phyloP scores from a whole-genome alignment of 2,113 vertebrate species.

The Symphodus melops region DNA sequence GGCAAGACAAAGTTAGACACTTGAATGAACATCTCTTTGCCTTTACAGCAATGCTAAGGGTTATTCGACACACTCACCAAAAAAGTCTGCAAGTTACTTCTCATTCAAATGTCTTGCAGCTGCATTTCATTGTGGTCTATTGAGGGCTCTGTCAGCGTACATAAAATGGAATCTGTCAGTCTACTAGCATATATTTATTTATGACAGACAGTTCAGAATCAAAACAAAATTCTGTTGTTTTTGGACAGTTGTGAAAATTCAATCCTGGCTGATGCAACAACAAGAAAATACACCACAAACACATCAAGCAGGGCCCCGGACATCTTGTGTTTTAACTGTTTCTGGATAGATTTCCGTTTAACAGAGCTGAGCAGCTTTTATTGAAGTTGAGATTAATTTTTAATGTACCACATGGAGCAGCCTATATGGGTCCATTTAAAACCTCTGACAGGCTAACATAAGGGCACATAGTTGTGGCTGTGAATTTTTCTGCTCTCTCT shows the following conservation, averaged over 20 bases:
- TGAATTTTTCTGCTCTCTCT: constrained; percentile 47
- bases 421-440: constrained; percentile 23
- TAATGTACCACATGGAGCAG: constrained; percentile 43
- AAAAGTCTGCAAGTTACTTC: not conserved
- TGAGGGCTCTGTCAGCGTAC: constrained; percentile 4
- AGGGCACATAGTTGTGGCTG: constrained; percentile 64
- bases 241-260: not conserved
- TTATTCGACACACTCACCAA: not conserved
- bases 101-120: constrained; percentile 16
- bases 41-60: no score
- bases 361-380: not conserved
- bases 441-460: constrained; percentile 52
- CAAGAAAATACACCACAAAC: not conserved
- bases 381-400: constrained; percentile 30
- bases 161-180: constrained; percentile 4
- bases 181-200: not conserved
- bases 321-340: not conserved
- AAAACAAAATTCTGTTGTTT: no score
- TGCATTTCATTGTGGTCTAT: constrained; percentile 13
- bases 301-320: not conserved
- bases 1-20: no score
- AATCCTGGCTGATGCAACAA: constrained; percentile 17
- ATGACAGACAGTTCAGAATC: no score
- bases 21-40: no score
- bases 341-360: not conserved